Conservation (phyloP, 2,797 vertebrate genomes). For the Meriones psammophilus region DNA sequence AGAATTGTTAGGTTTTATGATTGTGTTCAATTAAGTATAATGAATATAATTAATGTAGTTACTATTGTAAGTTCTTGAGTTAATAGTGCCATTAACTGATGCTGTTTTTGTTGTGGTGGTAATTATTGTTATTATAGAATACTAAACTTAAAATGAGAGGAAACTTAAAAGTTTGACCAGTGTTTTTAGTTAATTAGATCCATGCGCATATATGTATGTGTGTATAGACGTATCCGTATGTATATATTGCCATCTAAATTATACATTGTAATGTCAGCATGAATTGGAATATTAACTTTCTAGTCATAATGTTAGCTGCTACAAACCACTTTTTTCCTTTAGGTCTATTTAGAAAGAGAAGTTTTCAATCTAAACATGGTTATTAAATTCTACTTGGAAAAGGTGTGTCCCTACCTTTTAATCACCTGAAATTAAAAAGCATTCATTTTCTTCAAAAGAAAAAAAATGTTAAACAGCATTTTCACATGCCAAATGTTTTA, state of each 20-base stretch:
- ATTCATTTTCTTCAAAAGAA: not conserved
- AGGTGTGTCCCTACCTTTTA: slow-evolving; percentile 27
- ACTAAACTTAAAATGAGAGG: slow-evolving; percentile 69
- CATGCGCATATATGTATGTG: not conserved
- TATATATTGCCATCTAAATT: slow-evolving; percentile 9
- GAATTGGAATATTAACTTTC: slow-evolving; percentile 27
- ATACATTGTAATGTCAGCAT: slow-evolving; percentile 20
- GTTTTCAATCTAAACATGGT: slow-evolving; percentile 51
- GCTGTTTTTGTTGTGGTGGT: slow-evolving; percentile 79
- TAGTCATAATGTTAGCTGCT: slow-evolving; percentile 39
- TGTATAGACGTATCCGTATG: not conserved
- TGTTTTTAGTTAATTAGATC: slow-evolving; percentile 16
- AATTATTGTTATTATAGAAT: slow-evolving; percentile 73
- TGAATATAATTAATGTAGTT: slow-evolving; percentile 87
- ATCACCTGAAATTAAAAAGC: slow-evolving; percentile 53
- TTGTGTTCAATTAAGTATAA: slow-evolving; percentile 87
- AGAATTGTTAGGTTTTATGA: slow-evolving; percentile 86
- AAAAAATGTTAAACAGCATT: slow-evolving; percentile 54
- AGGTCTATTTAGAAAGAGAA: slow-evolving; percentile 51
- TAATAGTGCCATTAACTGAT: slow-evolving; percentile 85
- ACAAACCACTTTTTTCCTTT: slow-evolving; percentile 22
- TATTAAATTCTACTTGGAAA: slow-evolving; percentile 47
- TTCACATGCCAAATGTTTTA: slow-evolving; percentile 29
- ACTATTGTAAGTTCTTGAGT: slow-evolving; percentile 85
- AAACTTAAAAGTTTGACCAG: slow-evolving; percentile 47